Evolutionary conservation across 2,797 vertebrate genomes (phyloP).

Genomic region (Chelidonichthys spinosus): DNA sequence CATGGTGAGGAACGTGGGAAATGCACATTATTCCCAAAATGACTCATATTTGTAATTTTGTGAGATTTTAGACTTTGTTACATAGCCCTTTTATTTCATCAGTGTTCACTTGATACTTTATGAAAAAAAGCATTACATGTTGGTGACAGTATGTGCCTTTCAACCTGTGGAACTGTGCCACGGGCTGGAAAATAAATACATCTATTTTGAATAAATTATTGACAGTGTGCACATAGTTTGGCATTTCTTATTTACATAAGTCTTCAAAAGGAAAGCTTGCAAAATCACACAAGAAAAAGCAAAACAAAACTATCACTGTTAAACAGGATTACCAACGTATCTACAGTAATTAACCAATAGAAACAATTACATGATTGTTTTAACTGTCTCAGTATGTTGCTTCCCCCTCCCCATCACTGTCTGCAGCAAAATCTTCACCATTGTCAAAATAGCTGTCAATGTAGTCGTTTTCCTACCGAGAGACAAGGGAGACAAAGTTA

Average conservation of each 20-base stretch:
- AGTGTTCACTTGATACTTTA: conserved; percentile 59
- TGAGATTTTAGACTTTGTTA: conserved; percentile 63
- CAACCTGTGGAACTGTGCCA: conserved; percentile 74
- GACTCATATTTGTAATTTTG: conserved; percentile 52
- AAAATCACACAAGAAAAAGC: conserved; percentile 23
- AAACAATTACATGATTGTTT: conserved; percentile 1
- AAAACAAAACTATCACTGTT: conserved; percentile 5
- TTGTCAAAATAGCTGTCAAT: conserved; percentile 93
- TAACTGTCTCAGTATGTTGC: conserved; percentile 86
- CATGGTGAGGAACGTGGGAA: conserved; percentile 54
- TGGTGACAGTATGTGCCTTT: conserved; percentile 85
- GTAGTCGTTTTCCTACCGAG: conserved; percentile 90
- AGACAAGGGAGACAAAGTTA: not conserved
- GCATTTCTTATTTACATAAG: conserved; percentile 66
- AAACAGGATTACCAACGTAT: conserved; percentile 10
- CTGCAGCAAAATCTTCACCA: conserved; percentile 88
- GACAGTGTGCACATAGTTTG: conserved; percentile 39
- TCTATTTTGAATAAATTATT: conserved; percentile 84
- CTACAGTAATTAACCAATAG: conserved; percentile 21
- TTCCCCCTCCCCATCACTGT: conserved; percentile 91
- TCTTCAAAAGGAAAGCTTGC: not conserved
- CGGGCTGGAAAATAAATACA: conserved; percentile 82
- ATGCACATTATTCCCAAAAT: conserved; percentile 61
- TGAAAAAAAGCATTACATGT: conserved; percentile 57
- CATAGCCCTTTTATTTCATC: conserved; percentile 70